Base-by-base conservation (phyloP, 2,888 invertebrate genomes). In the Myopa tessellatipennis region DNA sequence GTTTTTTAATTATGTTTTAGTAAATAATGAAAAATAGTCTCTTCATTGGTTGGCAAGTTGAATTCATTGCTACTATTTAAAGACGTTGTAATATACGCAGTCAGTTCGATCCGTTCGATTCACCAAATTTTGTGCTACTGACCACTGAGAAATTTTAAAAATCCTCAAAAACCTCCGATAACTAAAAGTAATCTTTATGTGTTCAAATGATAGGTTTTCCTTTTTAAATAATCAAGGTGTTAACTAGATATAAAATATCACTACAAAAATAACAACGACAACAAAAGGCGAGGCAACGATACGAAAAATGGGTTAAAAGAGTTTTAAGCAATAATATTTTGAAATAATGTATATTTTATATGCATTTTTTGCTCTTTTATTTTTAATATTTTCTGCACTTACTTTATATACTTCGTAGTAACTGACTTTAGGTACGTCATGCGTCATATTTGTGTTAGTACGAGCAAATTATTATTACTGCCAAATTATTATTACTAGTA, bases 101-200 rank as follows among this genome's bases (percentile, higher is more conserved):
- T 4, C 36, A 68, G 8, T n/a, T 61, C 34, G 65, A 75, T 78
- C 77, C 58, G 68, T 72, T 55, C 74, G 55, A 50, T 69, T 52
- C 60, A 68, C 73, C 69, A 60, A 77, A 74, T 60, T 65, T 69
- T 18, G 55, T 65, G 38, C 34, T 68, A 80, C 79, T 80, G 76
- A 63, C 60, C 36, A 26, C 18, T 18, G 69, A 5, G 4, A n/a
- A 38, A 36, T 34, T 34, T 55, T 8, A 55, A 12, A 67, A 58
- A 34, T 5, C 55, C 55, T 55, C 3, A 10, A 40, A 58, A 74
- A 60, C 26, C 26, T 63, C 52, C 16, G 50, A 36, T 50, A 52
- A 65, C 63, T 74, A 63, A 65, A 63, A 65, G 50, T 74, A 10
- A 67, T 26, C 12, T 16, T 6, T 45, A 45, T 26, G 63, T 77